phyloP scores from a whole-genome alignment of 2,113 vertebrate species.

The Phalacrocorax aristotelis region DNA sequence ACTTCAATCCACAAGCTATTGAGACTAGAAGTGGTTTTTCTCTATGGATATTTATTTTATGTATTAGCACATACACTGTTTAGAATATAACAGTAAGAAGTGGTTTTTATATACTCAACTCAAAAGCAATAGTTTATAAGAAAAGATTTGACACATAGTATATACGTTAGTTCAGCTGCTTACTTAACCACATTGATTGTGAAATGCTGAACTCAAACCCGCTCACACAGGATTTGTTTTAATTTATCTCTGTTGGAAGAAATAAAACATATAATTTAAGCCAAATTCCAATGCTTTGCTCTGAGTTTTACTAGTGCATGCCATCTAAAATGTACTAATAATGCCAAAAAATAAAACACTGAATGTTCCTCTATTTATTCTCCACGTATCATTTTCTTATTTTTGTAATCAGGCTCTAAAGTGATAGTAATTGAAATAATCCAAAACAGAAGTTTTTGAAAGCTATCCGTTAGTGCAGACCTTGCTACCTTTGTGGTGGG shows the following conservation, averaged over 20 bases:
- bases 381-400: not conserved
- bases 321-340: conserved; percentile 21
- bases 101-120: not conserved
- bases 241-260: conserved; percentile 33
- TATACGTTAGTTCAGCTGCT: not conserved
- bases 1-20: not conserved
- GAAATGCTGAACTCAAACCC: conserved; percentile 22
- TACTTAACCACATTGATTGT: not conserved
- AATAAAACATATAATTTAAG: conserved; percentile 4
- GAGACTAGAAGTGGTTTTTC: not conserved
- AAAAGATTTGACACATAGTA: not conserved
- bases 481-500: not conserved
- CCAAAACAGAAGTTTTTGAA: not conserved
- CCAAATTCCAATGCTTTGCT: conserved; percentile 23
- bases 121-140: not conserved
- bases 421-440: not conserved
- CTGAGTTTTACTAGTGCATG: not conserved
- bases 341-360: conserved; percentile 25
- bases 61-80: not conserved
- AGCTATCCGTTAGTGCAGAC: not conserved
- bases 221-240: conserved; percentile 28
- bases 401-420: not conserved
- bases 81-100: not conserved
- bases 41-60: not conserved
- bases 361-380: not conserved